Percentiles rank a stretch among this genome's conserved stretches.
These are phyloP conservation scores for Corythoichthys haematopterus DNA, from an alignment of 2,113 vertebrate species.

Conservation along the genomic window DNA sequence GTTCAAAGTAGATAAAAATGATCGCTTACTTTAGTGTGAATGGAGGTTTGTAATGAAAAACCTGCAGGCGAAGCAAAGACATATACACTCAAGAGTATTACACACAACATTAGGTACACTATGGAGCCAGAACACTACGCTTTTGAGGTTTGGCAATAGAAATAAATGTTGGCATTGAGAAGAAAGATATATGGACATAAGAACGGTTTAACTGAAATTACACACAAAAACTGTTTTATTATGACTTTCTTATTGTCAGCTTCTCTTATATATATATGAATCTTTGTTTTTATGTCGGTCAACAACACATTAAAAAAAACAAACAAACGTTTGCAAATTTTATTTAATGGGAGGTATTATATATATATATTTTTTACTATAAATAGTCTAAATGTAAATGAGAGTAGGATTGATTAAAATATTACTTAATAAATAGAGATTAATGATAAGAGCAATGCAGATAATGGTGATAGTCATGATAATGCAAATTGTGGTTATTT, in stretches of 20 bases:
- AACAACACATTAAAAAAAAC: too few species aligned
- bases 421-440: too few species aligned
- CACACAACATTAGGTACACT: neutral
- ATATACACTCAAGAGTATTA: neutral
- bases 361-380: too few species aligned
- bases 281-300: too few species aligned
- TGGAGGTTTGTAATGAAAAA: slow-evolving; percentile 15
- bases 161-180: neutral
- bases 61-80: slow-evolving; percentile 6
- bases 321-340: too few species aligned
- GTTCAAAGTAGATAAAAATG: slow-evolving; percentile 33
- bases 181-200: neutral
- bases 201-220: neutral
- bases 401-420: too few species aligned
- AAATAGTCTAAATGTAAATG: too few species aligned
- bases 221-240: neutral
- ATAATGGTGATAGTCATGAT: neutral
- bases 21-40: slow-evolving; percentile 26
- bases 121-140: neutral
- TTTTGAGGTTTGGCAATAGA: neutral
- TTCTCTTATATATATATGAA: too few species aligned
- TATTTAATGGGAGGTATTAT: too few species aligned
- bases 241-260: neutral
- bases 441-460: neutral
- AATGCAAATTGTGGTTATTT: neutral